These are phyloP conservation scores for Phasia obesa DNA, from an alignment of 2,888 invertebrate genomes.

Conservation along the genomic window DNA sequence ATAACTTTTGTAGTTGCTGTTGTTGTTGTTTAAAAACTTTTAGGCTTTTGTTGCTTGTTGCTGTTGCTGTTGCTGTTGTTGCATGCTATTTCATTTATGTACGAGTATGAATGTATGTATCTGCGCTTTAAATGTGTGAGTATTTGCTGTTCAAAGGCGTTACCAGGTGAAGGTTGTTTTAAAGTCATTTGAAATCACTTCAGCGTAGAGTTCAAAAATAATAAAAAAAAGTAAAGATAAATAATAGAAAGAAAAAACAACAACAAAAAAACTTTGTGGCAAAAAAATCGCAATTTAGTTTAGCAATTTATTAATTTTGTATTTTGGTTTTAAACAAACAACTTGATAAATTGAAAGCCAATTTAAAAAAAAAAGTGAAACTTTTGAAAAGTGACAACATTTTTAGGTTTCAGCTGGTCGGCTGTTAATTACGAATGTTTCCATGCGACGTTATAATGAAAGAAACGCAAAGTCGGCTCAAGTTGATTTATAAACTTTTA, in stretches of 20 bases:
- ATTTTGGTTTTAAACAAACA: background rate
- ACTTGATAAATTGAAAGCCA: background rate
- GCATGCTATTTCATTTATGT: background rate
- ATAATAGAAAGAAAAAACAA: background rate
- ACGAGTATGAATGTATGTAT: too few species aligned
- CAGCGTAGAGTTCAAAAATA: conserved; percentile 22
- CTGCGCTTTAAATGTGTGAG: conserved; percentile 1
- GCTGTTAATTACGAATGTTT: too few species aligned
- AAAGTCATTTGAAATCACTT: conserved; percentile 61
- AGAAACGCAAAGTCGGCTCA: too few species aligned
- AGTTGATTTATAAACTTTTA: too few species aligned
- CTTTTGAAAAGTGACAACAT: too few species aligned
- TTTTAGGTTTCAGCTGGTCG: too few species aligned
- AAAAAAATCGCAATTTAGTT: conserved; percentile 53
- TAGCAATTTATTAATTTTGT: conserved; percentile 27
- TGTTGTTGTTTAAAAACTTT: conserved; percentile 10
- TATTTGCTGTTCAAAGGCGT: conserved; percentile 46
- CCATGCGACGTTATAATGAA: too few species aligned
- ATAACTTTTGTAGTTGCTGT: conserved; percentile 43
- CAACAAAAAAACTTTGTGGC: conserved; percentile 33
- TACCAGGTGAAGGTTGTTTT: conserved; percentile 65
- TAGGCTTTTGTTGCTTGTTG: background rate
- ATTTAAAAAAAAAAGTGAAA: too few species aligned
- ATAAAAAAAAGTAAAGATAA: background rate
- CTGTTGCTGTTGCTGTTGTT: background rate